Evolutionary conservation across 2,888 invertebrate genomes (phyloP).

Genomic region (Dynastes hyllus): DNA sequence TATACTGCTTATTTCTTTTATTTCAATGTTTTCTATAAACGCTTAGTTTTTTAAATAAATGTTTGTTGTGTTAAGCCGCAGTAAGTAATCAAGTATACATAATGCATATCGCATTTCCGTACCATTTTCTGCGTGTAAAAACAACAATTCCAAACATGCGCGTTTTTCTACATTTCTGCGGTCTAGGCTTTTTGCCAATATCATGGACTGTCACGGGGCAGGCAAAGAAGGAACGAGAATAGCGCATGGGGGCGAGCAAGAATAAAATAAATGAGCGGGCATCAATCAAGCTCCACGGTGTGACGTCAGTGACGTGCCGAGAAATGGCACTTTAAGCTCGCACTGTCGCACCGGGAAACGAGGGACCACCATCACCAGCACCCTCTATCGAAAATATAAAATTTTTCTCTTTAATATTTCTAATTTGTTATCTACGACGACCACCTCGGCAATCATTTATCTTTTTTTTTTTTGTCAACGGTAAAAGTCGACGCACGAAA

Average conservation of each 20-base stretch:
- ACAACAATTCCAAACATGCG: not conserved
- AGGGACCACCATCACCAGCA: slow-evolving; percentile 38
- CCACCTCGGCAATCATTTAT: slow-evolving; percentile 50
- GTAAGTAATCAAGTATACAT: not conserved
- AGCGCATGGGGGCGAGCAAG: slow-evolving; percentile 45
- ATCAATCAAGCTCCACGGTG: slow-evolving; percentile 58
- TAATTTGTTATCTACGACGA: slow-evolving; percentile 54
- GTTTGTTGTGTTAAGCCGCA: not conserved
- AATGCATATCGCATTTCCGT: not conserved
- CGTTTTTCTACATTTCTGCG: not conserved
- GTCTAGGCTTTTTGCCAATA: slow-evolving; percentile 34
- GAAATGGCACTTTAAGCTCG: slow-evolving; percentile 53
- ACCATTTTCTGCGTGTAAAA: not conserved
- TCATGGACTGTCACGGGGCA: slow-evolving; percentile 6
- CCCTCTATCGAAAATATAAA: slow-evolving; percentile 50
- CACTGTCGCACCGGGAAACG: slow-evolving; percentile 46
- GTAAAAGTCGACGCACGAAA: slow-evolving; percentile 27
- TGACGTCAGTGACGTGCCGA: slow-evolving; percentile 56
- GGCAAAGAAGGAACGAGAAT: slow-evolving; percentile 6
- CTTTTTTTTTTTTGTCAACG: slow-evolving; percentile 27
- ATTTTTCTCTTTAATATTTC: slow-evolving; percentile 55
- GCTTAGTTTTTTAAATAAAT: not conserved
- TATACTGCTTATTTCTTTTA: not conserved
- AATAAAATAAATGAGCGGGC: slow-evolving; percentile 58
- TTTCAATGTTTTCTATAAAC: not conserved